Evolutionary conservation across 37 sponge, comb jelly and placozoan genomes (phyloP), one percentile per base, ranked within the genome.

Genomic region (Beroe ovata): DNA sequence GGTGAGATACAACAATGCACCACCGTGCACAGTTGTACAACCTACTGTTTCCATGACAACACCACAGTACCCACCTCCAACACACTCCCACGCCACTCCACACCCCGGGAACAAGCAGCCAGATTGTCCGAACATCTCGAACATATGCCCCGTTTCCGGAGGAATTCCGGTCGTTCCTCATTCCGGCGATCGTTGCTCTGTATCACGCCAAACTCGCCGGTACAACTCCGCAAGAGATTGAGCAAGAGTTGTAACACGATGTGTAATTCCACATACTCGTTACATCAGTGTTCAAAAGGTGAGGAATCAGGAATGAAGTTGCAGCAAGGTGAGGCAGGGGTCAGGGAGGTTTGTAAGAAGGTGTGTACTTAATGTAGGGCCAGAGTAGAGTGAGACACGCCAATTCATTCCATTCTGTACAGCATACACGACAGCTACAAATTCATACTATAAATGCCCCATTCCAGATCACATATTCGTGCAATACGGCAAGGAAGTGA

Each of bases 381-480:
- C n/a, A n/a, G n/a, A n/a, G n/a, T n/a, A n/a, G n/a, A n/a, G n/a
- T n/a, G n/a, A n/a, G n/a, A n/a, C n/a, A n/a, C n/a, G n/a, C n/a
- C n/a, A n/a, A n/a, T n/a, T n/a, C n/a, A n/a, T n/a, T n/a, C n/a
- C n/a, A n/a, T n/a, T n/a, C n/a, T n/a, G n/a, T n/a, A n/a, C n/a
- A n/a, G n/a, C n/a, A n/a, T n/a, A n/a, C n/a, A n/a, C n/a, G n/a
- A n/a, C n/a, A n/a, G n/a, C n/a, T n/a, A n/a, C n/a, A n/a, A n/a
- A n/a, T n/a, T n/a, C n/a, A n/a, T n/a, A n/a, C n/a, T n/a, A n/a
- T n/a, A n/a, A n/a, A n/a, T n/a, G n/a, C n/a, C n/a, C n/a, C 54
- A 16, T 11, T 77, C 38, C 84, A 77, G 84, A 77, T 0, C 84
- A 77, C 84, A 77, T 77, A 37, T 77, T 77, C 38, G 84, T 42